Base-by-base conservation (phyloP, 2,888 invertebrate genomes). In the Phyllotreta cruciferae region DNA sequence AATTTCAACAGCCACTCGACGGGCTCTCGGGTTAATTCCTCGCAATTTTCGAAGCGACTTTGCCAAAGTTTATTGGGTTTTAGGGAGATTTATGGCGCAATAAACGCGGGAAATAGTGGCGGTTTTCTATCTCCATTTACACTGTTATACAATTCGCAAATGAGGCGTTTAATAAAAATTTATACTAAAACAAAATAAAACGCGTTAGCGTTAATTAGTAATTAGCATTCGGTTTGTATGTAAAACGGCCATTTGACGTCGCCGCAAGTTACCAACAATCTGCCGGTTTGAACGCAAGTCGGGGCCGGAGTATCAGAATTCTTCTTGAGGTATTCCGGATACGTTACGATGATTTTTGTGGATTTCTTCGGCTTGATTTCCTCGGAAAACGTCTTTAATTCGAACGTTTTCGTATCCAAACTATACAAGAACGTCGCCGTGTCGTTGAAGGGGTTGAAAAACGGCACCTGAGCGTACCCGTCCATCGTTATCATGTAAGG, bases 381-480 rank as follows among this genome's bases (percentile, higher is more conserved):
- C 67, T 83, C 83, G 6, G 75, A 73, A 9, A 72, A 73, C 57
- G 79, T 78, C 57, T 79, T 78, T 35, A 83, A 64, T 55, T 76
- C 77, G 74, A 84, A 84, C 24, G 77, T 73, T 9, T 81, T 79
- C 54, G 82, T 80, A 71, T 84, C 83, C 8, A 81, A 77, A 57
- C 75, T 74, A 73, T 80, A 82, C 11, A 73, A 73, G 70, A 83
- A 84, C 7, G 74, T 74, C 36, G 78, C 78, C 5, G 78, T 73
- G 39, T 77, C 76, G 5, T 73, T 70, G 69, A 83, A 85, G 5
- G 83, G 80, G 71, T 84, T 85, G 60, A 80, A 76, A 75, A 85
- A 84, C n/a, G 77, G 75, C 66, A 84, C 80, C 6, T 76, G 67
- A 0, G 77, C 74, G 1, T 73, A 72, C 34, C 60, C 60, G 7